Evolutionary conservation across 2,888 invertebrate genomes (phyloP).

Genomic region (Noctua pronuba): DNA sequence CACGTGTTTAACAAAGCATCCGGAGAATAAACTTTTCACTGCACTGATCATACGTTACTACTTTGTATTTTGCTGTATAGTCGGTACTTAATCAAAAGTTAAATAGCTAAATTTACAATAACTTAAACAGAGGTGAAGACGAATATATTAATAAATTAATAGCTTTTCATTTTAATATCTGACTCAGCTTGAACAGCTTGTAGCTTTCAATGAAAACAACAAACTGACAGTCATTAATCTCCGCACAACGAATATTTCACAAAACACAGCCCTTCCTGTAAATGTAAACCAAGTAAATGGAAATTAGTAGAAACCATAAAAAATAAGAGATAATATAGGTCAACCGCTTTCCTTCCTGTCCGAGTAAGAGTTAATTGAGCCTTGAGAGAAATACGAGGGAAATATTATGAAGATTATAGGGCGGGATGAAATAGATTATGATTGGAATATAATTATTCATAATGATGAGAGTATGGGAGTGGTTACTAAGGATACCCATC

Average conservation of each 20-base stretch:
- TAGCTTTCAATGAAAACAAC: background rate
- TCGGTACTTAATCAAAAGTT: background rate
- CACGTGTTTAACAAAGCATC: background rate
- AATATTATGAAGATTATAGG: background rate
- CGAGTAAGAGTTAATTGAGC: slow-evolving; percentile 9
- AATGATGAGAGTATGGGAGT: background rate
- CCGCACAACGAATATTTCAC: background rate
- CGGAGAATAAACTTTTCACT: background rate
- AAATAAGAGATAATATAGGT: background rate
- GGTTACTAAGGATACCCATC: too few relatives aligned
- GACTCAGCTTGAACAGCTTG: background rate
- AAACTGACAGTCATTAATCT: background rate
- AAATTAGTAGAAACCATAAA: background rate
- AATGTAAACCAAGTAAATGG: background rate
- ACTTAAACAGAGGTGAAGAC: background rate
- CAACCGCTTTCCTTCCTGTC: slow-evolving; percentile 21
- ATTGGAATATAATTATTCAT: slow-evolving; percentile 15
- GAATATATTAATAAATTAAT: background rate
- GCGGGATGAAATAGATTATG: background rate
- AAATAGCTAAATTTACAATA: background rate
- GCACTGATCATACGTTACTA: background rate
- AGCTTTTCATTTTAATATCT: background rate
- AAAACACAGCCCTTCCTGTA: background rate
- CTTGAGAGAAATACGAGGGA: slow-evolving; percentile 1
- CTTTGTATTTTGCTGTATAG: background rate